Percentiles rank a stretch among this genome's conserved stretches.
Evolutionary conservation across 1,140 invertebrate species (phyloP).

Genomic region (Apolygus lucorum): DNA sequence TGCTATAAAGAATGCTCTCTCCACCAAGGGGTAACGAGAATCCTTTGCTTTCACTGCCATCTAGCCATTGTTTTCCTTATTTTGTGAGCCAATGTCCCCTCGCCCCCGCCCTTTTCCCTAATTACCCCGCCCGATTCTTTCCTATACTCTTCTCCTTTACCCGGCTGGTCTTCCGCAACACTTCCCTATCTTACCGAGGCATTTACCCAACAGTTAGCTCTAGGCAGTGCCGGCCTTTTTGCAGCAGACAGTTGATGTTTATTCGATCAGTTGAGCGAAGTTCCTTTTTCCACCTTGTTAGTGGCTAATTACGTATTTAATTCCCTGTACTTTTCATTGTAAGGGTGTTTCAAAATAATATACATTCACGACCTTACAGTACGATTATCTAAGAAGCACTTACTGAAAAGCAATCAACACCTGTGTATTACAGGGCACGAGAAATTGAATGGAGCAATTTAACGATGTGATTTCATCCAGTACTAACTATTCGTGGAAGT

Average conservation of each 20-base stretch:
- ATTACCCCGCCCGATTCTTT: background rate
- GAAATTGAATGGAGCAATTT: too few relatives aligned
- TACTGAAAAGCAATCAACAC: too few relatives aligned
- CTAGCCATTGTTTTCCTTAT: background rate
- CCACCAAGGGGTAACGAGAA: background rate
- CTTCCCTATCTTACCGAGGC: background rate
- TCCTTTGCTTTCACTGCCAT: background rate
- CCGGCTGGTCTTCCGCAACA: background rate
- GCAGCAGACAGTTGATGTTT: background rate
- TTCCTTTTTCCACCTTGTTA: background rate
- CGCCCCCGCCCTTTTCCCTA: background rate
- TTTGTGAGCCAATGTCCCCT: background rate
- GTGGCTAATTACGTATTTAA: background rate
- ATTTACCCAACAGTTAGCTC: background rate
- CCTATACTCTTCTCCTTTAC: background rate
- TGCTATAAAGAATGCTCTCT: slow-evolving; percentile 1
- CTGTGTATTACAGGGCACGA: too few relatives aligned
- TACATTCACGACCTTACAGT: too few relatives aligned
- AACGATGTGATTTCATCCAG: too few relatives aligned
- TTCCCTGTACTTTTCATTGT: too few relatives aligned
- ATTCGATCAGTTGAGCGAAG: background rate
- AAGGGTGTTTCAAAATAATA: too few relatives aligned
- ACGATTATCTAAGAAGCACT: too few relatives aligned
- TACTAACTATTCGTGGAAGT: too few relatives aligned
- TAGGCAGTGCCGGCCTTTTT: background rate